Conservation (phyloP, 2,797 vertebrate genomes). For the Sylvia borin region DNA sequence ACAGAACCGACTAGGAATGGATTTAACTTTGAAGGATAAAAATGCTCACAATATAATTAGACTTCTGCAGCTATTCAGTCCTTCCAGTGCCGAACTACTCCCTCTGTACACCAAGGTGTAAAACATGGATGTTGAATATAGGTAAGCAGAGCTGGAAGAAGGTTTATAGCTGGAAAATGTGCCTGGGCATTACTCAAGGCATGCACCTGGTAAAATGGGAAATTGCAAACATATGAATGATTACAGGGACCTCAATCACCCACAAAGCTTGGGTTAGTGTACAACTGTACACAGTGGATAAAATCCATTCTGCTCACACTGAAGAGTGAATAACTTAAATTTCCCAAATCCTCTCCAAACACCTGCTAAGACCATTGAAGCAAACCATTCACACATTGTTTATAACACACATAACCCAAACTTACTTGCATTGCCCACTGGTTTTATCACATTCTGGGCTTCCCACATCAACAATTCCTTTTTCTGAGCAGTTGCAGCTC, state of each 20-base stretch:
- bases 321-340: neutral
- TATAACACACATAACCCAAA: neutral
- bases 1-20: neutral
- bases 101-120: neutral
- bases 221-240: neutral
- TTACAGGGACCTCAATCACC: neutral
- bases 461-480: slow-evolving; percentile 67
- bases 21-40: neutral
- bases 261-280: neutral
- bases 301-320: neutral
- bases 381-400: neutral
- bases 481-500: slow-evolving; percentile 85
- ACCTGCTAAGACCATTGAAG: neutral
- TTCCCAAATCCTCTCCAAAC: neutral
- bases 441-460: slow-evolving; percentile 78
- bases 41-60: neutral
- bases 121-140: neutral
- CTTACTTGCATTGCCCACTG: slow-evolving; percentile 90
- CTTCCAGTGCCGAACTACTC: neutral
- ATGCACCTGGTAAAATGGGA: neutral
- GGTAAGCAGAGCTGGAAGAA: neutral
- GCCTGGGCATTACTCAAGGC: neutral
- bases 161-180: neutral
- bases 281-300: neutral
- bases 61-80: neutral